Percentiles rank a stretch among this genome's conserved stretches.
Conservation (phyloP, 2,888 invertebrate species). For the Vesta saturnalis region DNA sequence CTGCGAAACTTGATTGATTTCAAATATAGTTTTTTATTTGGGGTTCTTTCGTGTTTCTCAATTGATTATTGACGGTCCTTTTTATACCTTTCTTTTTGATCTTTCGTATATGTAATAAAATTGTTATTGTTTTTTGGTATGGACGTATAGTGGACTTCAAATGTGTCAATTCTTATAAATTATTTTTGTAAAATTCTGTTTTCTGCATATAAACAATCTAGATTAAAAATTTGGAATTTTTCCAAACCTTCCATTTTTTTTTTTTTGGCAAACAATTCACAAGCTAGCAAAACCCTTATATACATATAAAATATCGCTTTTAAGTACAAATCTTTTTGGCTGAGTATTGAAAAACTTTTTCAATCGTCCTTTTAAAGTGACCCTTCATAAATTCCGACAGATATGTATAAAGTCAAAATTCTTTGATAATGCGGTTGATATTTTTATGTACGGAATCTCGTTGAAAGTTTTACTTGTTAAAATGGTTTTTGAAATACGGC, state of each 20-base stretch:
- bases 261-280: too few species aligned
- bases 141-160: background rate
- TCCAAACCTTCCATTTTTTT: too few species aligned
- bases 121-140: background rate
- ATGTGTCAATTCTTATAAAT: background rate
- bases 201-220: too few species aligned
- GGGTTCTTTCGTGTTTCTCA: slow-evolving; percentile 3
- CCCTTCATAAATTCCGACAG: slow-evolving; percentile 1
- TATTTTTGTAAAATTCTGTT: background rate
- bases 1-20: slow-evolving; percentile 5
- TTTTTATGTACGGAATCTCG: background rate
- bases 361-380: background rate
- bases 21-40: slow-evolving; percentile 10
- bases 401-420: too few species aligned
- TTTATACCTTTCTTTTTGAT: background rate
- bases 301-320: too few species aligned
- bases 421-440: background rate
- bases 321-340: background rate
- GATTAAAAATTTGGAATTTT: too few species aligned
- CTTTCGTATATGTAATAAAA: slow-evolving; percentile 2
- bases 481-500: background rate
- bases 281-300: background rate
- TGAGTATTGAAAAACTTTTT: background rate
- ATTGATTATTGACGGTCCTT: slow-evolving; percentile 10
- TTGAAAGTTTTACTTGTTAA: background rate